Conservation (phyloP, 2,797 vertebrate species). For the Catostomus latipinnis region DNA sequence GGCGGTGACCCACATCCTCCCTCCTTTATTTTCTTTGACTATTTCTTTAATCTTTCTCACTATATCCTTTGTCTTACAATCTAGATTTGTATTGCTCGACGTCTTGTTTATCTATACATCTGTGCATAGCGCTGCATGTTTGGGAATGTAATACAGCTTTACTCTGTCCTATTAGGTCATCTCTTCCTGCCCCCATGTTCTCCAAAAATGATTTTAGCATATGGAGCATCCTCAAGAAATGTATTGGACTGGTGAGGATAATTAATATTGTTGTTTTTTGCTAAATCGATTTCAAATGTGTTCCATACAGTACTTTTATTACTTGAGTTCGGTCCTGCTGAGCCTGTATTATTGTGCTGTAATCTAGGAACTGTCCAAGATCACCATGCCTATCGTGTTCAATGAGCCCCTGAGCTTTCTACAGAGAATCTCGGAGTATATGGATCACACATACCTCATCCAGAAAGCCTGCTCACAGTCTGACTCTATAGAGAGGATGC, state of each 20-base stretch:
- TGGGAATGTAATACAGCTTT: background rate
- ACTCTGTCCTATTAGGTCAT: conserved; percentile 74
- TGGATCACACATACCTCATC: conserved; percentile 97
- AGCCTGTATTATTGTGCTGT: background rate
- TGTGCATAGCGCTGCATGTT: background rate
- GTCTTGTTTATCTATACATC: background rate
- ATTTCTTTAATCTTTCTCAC: background rate
- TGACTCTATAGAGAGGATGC: conserved; percentile 90
- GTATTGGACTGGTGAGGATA: conserved; percentile 91
- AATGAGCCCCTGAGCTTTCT: conserved; percentile 97
- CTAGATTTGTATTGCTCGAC: background rate
- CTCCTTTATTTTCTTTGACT: background rate
- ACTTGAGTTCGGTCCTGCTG: background rate
- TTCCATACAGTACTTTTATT: no score
- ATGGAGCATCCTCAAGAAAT: conserved; percentile 96
- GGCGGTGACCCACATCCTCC: background rate
- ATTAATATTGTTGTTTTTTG: background rate
- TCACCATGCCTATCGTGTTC: conserved; percentile 96
- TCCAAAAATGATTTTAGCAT: conserved; percentile 91
- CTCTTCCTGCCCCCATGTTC: conserved; percentile 92
- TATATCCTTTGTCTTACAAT: background rate
- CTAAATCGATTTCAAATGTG: background rate
- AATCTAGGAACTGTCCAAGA: conserved; percentile 93
- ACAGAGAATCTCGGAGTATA: conserved; percentile 95
- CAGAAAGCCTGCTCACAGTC: conserved; percentile 85